These are phyloP conservation scores for Cephalopachus bancanus DNA, from an alignment of 2,797 vertebrate genomes.

Conservation along the genomic window DNA sequence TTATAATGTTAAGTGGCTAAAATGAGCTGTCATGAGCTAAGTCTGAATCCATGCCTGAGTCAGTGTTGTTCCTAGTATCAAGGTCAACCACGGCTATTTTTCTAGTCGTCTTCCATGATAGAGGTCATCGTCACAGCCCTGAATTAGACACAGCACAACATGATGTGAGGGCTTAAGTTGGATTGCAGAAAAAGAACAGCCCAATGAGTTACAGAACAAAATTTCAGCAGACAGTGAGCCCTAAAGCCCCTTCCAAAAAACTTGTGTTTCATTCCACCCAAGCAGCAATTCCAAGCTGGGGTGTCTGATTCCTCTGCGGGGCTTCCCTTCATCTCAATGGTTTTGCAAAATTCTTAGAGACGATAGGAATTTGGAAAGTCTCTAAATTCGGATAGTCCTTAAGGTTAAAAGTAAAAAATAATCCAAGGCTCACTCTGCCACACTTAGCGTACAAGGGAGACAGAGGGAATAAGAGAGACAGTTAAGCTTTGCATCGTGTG, in stretches of 20 bases:
- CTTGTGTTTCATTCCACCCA: not conserved
- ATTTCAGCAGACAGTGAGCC: not conserved
- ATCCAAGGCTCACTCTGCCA: not conserved
- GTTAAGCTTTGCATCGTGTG: not conserved
- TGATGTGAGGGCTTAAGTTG: not conserved
- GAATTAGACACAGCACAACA: not conserved
- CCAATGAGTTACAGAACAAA: not conserved
- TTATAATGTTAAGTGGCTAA: not conserved
- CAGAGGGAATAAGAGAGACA: not conserved
- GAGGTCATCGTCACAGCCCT: not conserved
- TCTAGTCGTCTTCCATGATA: not conserved
- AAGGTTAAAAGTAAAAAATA: slow-evolving; percentile 4
- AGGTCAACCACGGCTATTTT: slow-evolving; percentile 1
- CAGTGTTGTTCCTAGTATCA: not conserved
- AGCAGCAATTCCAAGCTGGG: not conserved
- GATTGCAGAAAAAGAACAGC: not conserved
- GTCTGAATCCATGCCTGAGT: not conserved
- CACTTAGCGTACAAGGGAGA: not conserved
- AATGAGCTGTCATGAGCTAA: slow-evolving; percentile 12
- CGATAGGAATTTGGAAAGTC: not conserved
- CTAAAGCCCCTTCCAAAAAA: not conserved
- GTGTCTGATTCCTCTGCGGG: not conserved
- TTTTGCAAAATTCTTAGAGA: not conserved
- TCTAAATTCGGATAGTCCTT: not conserved
- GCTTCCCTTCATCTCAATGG: not conserved